Percentiles rank a stretch among this genome's conserved stretches.
Evolutionary conservation across 2,113 vertebrate genomes (phyloP).

Genomic region (Calyptomena viridis): DNA sequence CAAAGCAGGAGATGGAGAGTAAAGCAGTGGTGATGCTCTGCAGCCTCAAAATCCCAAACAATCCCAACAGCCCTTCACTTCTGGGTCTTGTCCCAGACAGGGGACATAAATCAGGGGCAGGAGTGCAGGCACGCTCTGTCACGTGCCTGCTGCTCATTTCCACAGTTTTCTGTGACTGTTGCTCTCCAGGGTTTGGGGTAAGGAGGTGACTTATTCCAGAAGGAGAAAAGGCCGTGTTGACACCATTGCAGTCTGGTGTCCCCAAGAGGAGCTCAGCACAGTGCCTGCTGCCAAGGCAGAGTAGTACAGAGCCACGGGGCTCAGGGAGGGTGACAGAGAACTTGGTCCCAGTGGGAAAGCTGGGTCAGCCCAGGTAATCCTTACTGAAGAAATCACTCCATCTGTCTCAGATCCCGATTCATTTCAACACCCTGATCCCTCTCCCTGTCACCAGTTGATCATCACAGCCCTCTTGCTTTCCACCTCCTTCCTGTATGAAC

Average conservation of each 20-base stretch:
- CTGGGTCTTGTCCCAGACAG: not conserved
- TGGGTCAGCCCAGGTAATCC: not conserved
- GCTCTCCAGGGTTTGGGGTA: not conserved
- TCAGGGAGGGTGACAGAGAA: not conserved
- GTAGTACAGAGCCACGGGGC: not conserved
- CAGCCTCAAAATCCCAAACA: not conserved
- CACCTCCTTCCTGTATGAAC: not conserved
- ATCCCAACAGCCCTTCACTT: not conserved
- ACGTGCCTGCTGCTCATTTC: not conserved
- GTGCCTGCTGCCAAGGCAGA: not conserved
- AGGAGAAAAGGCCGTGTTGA: not conserved
- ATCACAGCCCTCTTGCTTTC: not conserved
- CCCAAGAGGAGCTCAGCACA: not conserved
- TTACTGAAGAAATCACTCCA: not conserved
- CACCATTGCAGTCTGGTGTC: not conserved
- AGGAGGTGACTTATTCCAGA: not conserved
- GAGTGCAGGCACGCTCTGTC: not conserved
- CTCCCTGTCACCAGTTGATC: not conserved
- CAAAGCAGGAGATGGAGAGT: not conserved
- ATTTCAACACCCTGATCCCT: not conserved
- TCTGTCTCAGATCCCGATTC: not conserved
- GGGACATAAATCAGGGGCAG: not conserved
- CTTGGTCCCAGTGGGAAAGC: not conserved
- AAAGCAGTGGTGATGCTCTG: accelerated
- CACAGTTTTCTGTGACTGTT: not conserved